Percentiles rank a stretch among this genome's conserved stretches.
These are phyloP conservation scores for Daphoenositta chrysoptera DNA, from an alignment of 2,113 vertebrate species.

Conservation along the genomic window DNA sequence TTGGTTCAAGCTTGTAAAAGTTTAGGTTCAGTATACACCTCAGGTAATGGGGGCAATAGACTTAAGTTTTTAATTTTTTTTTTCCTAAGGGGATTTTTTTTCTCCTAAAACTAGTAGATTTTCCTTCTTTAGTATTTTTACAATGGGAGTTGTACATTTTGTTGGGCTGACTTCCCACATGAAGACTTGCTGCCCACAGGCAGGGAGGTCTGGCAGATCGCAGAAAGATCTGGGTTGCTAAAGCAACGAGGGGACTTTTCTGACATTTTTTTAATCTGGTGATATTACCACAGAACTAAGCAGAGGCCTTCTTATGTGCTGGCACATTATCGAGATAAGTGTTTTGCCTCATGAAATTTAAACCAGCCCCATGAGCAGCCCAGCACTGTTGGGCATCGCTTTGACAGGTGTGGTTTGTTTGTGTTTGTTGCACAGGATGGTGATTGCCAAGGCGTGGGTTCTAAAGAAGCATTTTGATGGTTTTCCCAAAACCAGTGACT, in stretches of 20 bases:
- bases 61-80: neutral
- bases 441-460: constrained; percentile 76
- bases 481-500: constrained; percentile 77
- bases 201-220: rapidly evolving
- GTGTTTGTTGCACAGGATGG: constrained; percentile 61
- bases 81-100: neutral
- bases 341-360: neutral
- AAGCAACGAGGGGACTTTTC: neutral
- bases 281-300: neutral
- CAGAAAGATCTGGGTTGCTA: neutral
- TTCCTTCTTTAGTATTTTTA: neutral
- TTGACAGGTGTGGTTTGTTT: neutral
- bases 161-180: neutral
- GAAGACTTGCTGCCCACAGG: neutral
- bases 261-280: neutral
- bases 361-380: neutral
- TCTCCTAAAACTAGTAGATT: neutral
- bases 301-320: neutral
- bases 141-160: rapidly evolving
- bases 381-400: rapidly evolving
- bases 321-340: neutral
- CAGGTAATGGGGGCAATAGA: neutral
- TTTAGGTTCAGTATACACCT: neutral
- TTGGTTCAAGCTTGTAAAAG: neutral
- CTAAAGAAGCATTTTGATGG: constrained; percentile 83